Percentiles rank a stretch among this genome's conserved stretches.
Conservation (phyloP, 2,888 invertebrate species). For the Atethmia centrago region DNA sequence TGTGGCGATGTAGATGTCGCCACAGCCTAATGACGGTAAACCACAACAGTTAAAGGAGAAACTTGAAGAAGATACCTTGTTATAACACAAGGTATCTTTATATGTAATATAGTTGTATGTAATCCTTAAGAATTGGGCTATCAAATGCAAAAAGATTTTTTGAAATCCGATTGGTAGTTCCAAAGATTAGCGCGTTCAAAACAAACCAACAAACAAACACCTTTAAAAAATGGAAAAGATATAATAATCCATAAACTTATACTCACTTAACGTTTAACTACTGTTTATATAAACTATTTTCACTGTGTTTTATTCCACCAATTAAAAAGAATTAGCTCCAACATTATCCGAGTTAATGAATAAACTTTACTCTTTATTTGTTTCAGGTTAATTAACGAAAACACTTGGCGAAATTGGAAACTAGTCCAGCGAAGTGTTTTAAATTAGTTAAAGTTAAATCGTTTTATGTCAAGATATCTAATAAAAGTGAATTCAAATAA, state of each 20-base stretch:
- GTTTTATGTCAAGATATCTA: conserved; percentile 44
- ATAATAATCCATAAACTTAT: not conserved
- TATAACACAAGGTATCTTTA: no score
- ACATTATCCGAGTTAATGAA: conserved; percentile 24
- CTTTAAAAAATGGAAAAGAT: no score
- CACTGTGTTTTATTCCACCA: conserved; percentile 3
- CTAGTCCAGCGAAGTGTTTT: conserved; percentile 67
- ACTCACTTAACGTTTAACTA: not conserved
- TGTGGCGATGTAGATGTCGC: no score
- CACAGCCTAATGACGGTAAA: no score
- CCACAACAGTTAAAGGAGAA: no score
- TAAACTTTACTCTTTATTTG: conserved; percentile 67
- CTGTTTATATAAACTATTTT: not conserved
- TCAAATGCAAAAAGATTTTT: no score
- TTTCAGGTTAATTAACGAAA: conserved; percentile 81
- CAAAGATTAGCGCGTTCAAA: no score
- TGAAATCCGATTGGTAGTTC: no score
- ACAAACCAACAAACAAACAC: no score
- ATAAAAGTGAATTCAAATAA: conserved; percentile 34
- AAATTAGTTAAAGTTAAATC: conserved; percentile 49
- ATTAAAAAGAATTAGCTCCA: conserved; percentile 12
- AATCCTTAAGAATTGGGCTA: no score
- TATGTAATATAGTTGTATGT: no score
- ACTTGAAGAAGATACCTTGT: no score
- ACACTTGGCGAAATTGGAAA: conserved; percentile 69